Evolutionary conservation across 2,888 invertebrate species (phyloP).

Genomic region (Tipula confusa): DNA sequence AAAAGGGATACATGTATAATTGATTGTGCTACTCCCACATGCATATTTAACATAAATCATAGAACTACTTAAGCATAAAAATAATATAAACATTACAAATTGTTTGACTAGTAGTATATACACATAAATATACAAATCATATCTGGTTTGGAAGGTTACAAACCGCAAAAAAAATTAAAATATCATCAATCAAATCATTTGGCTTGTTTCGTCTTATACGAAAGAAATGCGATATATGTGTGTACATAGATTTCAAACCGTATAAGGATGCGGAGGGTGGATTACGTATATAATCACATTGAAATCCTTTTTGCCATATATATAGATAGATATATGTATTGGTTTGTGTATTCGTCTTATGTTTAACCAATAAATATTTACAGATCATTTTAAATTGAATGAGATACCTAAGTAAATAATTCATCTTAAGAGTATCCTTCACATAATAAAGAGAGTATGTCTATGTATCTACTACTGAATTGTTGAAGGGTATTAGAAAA

Average conservation of each 20-base stretch:
- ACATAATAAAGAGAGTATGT: neutral
- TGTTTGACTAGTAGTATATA: neutral
- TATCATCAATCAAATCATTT: neutral
- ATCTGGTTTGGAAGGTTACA: neutral
- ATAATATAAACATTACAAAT: constrained; percentile 7
- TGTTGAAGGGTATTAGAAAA: neutral
- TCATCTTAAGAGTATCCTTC: neutral
- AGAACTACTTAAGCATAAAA: neutral
- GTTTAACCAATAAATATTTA: neutral
- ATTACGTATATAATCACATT: neutral
- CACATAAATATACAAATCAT: neutral
- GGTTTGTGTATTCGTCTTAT: neutral
- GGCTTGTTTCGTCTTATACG: neutral
- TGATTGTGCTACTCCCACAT: too few relatives aligned
- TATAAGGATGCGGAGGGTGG: neutral
- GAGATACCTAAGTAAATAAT: constrained; percentile 20
- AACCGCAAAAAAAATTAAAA: neutral
- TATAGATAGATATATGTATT: neutral
- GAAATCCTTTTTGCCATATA: neutral
- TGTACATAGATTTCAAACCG: neutral
- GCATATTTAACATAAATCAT: neutral
- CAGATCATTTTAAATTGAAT: constrained; percentile 12
- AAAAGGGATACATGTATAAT: too few relatives aligned
- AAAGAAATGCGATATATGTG: neutral
- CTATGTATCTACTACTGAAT: neutral